Base-by-base conservation (phyloP, 1,140 invertebrate genomes). In the Drosophila truncata region DNA sequence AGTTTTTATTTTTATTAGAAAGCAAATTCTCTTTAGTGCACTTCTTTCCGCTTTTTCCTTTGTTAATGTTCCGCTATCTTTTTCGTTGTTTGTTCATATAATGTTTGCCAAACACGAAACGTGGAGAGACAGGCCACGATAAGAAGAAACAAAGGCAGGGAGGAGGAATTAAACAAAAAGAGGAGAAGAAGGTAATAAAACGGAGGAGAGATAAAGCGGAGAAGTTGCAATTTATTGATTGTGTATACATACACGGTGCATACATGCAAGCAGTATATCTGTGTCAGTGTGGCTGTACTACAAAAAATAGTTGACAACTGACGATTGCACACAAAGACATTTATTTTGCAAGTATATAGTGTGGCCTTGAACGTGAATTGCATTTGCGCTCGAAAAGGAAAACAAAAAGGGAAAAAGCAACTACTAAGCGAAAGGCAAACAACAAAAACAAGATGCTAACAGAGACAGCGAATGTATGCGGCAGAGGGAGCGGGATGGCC, bases 321-420 rank as follows among this genome's bases (percentile, higher is more conserved):
- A 80, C 82, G 78, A 87, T 71, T 70, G 61, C 47, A 63, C 52
- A 44, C 66, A 42, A 20, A 25, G n/a, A 31, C 47, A 44, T 13
- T 5, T 46, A 35, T 54, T 41, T 52, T 14, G 50, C 50, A 9
- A 52, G 42, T 59, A 33, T 66, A 62, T 49, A 62, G 44, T 23
- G 14, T 86, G 91, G 74, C 91, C 91, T 92, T 92, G 91, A 92
- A 92, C 91, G 82, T 92, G 91, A 92, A 92, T 91, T 92, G 91
- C 91, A 92, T 87, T 92, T 90, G 86, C 72, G 82, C 88, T 72
- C 78, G 65, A 80, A 61, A 72, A 76, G 72, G 63, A 65, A 71
- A 47, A 65, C 27, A 47, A 65, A 74, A 35, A 65, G 29, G 50
- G 39, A 52, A 64, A 65, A 70, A 49, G 55, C 37, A 71, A 55